Evolutionary conservation across 2,888 invertebrate genomes (phyloP).

Genomic region (Hemicrepidius hirtus): DNA sequence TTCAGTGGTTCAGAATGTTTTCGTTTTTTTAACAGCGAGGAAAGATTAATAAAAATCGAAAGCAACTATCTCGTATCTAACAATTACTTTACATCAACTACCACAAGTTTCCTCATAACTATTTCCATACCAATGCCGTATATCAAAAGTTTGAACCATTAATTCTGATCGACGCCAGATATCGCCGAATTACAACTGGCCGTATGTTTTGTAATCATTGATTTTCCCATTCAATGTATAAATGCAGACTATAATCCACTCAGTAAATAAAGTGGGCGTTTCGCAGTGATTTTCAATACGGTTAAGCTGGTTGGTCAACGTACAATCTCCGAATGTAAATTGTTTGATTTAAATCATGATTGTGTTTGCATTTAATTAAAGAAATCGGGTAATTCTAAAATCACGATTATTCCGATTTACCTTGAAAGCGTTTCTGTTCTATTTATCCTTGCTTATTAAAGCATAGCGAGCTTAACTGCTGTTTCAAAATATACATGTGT

Average conservation of each 20-base stretch:
- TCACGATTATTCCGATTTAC: conserved; percentile 39
- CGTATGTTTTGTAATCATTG: conserved; percentile 60
- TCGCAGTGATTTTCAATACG: conserved; percentile 58
- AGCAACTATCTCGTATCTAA: neutral
- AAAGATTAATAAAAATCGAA: too few species aligned
- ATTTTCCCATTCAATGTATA: conserved; percentile 62
- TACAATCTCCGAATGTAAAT: conserved; percentile 54
- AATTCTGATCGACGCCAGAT: conserved; percentile 26
- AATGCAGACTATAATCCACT: conserved; percentile 60
- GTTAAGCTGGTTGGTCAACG: conserved; percentile 54
- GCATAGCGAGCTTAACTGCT: conserved; percentile 15
- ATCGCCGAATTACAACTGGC: conserved; percentile 25
- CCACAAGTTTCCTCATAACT: neutral
- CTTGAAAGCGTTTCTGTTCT: conserved; percentile 42
- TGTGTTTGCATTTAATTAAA: conserved; percentile 61
- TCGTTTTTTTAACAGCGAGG: too few species aligned
- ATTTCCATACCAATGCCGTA: conserved; percentile 14
- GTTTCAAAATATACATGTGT: neutral
- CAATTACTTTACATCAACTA: neutral
- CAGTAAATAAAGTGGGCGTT: conserved; percentile 57
- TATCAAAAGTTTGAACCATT: conserved; percentile 31
- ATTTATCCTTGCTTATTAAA: conserved; percentile 34
- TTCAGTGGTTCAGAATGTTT: too few species aligned
- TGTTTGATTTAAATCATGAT: conserved; percentile 55
- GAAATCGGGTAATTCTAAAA: conserved; percentile 44